Percentiles rank a stretch among this genome's conserved stretches.
phyloP scores from a whole-genome alignment of 2,113 vertebrate genomes.

The Chloroceryle aenea region DNA sequence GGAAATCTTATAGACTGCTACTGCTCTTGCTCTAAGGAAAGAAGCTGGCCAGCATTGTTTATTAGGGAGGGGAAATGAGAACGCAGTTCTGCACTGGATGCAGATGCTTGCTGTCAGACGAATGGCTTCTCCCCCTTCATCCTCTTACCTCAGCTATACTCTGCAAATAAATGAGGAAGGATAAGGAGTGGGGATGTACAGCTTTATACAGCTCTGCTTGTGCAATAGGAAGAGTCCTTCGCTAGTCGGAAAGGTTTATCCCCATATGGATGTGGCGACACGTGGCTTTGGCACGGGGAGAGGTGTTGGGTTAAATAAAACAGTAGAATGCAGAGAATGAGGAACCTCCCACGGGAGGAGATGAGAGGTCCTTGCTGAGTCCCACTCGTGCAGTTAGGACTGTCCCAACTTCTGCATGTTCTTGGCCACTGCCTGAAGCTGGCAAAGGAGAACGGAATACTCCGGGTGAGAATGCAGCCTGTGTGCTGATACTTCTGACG shows the following conservation, averaged over 20 bases:
- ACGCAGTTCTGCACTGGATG: background rate
- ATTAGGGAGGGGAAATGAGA: background rate
- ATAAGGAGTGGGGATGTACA: background rate
- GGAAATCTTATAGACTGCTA: background rate
- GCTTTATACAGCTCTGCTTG: background rate
- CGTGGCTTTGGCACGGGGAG: background rate
- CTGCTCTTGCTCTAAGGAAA: background rate
- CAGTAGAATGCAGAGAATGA: background rate
- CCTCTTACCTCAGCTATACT: background rate
- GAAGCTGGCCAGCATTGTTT: background rate
- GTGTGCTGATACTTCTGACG: background rate
- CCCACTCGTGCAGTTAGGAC: background rate
- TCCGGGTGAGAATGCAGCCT: background rate
- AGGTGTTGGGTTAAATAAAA: background rate
- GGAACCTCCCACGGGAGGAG: rapidly evolving
- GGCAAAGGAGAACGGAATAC: background rate
- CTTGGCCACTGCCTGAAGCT: background rate
- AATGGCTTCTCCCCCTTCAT: background rate
- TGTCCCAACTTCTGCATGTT: background rate
- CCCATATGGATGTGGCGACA: background rate
- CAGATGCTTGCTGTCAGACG: background rate
- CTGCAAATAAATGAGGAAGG: background rate
- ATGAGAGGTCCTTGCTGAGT: background rate
- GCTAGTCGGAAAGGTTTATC: background rate
- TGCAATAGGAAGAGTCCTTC: background rate